These are phyloP conservation scores for Drosophila ironensis DNA, from an alignment of 1,140 invertebrate species.

Conservation along the genomic window DNA sequence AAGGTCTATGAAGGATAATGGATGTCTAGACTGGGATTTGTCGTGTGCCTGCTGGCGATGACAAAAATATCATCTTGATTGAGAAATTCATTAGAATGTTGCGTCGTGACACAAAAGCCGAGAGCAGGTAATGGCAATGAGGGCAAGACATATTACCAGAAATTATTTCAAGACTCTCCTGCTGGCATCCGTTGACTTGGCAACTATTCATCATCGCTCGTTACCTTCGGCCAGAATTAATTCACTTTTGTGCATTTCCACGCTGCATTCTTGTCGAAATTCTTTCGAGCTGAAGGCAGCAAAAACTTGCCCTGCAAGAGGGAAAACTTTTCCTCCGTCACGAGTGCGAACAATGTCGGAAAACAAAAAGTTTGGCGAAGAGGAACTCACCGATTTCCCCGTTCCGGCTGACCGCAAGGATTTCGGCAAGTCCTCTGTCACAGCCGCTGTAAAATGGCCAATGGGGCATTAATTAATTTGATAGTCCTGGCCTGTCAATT, in stretches of 20 bases:
- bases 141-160: background rate
- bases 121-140: constrained; percentile 3
- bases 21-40: constrained; percentile 8
- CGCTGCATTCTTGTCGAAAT: constrained; percentile 21
- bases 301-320: constrained; percentile 9
- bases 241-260: constrained; percentile 41
- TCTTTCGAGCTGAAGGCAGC: background rate
- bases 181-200: constrained; percentile 18
- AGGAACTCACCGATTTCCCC: constrained; percentile 17
- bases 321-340: constrained; percentile 28
- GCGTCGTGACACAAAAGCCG: background rate
- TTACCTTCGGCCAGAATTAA: constrained; percentile 34
- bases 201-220: constrained; percentile 37
- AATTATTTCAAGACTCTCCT: background rate
- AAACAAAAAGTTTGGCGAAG: constrained; percentile 16
- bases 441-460: constrained; percentile 8
- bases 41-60: background rate
- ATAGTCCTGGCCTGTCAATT: constrained; percentile 31
- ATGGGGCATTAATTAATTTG: constrained; percentile 45
- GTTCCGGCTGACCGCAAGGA: constrained; percentile 12
- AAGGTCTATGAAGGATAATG: constrained; percentile 6
- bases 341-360: constrained; percentile 15
- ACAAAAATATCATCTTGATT: background rate
- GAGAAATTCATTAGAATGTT: background rate
- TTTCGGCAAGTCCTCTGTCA: background rate